Evolutionary conservation across 2,113 vertebrate species (phyloP).

Genomic region (Hoplias malabaricus): DNA sequence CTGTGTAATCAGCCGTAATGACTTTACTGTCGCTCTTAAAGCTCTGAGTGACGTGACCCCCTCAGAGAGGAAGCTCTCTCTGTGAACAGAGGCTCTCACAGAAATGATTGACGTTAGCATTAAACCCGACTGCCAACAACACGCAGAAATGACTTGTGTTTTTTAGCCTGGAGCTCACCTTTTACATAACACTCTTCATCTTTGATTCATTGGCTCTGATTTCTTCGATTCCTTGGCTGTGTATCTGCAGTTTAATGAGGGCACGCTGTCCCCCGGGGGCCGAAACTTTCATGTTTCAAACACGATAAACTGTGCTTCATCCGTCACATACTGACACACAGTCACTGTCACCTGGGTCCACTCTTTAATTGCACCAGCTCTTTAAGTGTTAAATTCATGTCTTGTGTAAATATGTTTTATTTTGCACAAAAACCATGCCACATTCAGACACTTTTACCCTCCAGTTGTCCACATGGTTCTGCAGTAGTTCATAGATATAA

Average conservation of each 20-base stretch:
- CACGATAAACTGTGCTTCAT: neutral
- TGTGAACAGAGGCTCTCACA: slow-evolving; percentile 47
- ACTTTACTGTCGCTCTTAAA: slow-evolving; percentile 29
- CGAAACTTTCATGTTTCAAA: neutral
- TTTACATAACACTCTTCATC: slow-evolving; percentile 52
- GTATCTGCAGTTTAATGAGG: slow-evolving; percentile 39
- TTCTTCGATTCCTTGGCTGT: slow-evolving; percentile 8
- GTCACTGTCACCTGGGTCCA: neutral
- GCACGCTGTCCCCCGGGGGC: slow-evolving; percentile 47
- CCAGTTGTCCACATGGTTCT: too few relatives aligned
- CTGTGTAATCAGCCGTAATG: slow-evolving; percentile 24
- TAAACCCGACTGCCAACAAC: slow-evolving; percentile 51
- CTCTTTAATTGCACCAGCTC: too few relatives aligned
- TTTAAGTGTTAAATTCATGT: too few relatives aligned
- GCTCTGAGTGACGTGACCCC: slow-evolving; percentile 38
- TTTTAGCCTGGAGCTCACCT: slow-evolving; percentile 42
- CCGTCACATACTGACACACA: neutral
- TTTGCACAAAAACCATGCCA: too few relatives aligned
- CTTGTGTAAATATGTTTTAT: too few relatives aligned
- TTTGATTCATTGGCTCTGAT: slow-evolving; percentile 16
- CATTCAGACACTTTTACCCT: neutral
- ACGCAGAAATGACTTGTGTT: slow-evolving; percentile 49
- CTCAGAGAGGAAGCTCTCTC: slow-evolving; percentile 14
- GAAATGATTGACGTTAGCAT: slow-evolving; percentile 49
- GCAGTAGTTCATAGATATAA: too few relatives aligned